phyloP scores from a whole-genome alignment of 92 coral and sea anemone genomes.

The Phenganax subtilis region DNA sequence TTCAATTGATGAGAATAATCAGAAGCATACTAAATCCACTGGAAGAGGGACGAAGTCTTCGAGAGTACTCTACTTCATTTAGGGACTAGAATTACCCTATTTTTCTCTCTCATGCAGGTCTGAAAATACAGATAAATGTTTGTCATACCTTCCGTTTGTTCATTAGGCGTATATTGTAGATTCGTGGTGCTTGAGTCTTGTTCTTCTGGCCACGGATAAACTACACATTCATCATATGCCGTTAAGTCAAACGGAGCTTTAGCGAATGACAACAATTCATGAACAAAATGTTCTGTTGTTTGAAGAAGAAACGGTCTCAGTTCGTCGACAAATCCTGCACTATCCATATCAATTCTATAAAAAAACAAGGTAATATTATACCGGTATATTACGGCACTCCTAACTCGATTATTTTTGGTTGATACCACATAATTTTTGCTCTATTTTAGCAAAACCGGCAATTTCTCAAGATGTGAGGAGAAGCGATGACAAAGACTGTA shows the following conservation, averaged over 20 bases:
- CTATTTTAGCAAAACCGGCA: not conserved
- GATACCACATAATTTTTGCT: too few relatives aligned
- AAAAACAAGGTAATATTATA: not conserved
- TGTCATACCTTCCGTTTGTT: slow-evolving; percentile 49
- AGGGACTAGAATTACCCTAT: not conserved
- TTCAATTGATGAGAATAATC: too few relatives aligned
- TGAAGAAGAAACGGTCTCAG: slow-evolving; percentile 70
- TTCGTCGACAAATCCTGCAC: slow-evolving; percentile 65
- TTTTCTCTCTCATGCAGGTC: not conserved
- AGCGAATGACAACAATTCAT: slow-evolving; percentile 86
- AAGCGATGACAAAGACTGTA: not conserved
- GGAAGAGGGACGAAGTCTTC: too few relatives aligned
- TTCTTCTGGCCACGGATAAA: slow-evolving; percentile 62
- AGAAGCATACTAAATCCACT: too few relatives aligned
- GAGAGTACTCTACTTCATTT: too few relatives aligned
- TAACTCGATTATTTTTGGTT: not conserved
- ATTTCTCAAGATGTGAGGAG: not conserved
- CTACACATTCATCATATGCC: slow-evolving; percentile 77
- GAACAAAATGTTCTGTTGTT: slow-evolving; percentile 73
- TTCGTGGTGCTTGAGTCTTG: not conserved
- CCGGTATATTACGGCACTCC: not conserved
- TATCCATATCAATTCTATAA: slow-evolving; percentile 65
- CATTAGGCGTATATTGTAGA: slow-evolving; percentile 52
- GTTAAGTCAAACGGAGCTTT: slow-evolving; percentile 82
- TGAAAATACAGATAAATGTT: not conserved